Base-by-base conservation (phyloP, 2,888 invertebrate species). In the Drosophila pegasa region DNA sequence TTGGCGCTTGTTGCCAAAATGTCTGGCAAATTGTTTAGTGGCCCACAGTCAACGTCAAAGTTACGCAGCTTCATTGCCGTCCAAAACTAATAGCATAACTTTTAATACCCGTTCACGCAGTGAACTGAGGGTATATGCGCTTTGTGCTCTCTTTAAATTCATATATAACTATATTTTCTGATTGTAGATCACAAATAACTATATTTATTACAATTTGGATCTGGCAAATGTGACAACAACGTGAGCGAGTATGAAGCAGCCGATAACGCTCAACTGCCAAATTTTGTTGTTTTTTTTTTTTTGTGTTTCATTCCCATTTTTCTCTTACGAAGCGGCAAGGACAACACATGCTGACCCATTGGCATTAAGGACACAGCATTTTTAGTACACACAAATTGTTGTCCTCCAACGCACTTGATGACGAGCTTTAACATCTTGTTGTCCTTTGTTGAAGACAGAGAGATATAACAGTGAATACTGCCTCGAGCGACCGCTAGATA, bases 21-120 rank as follows among this genome's bases (percentile, higher is more conserved):
- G 89, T 87, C 89, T 89, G 71, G 66, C 31, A 58, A 70, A 71
- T 75, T 71, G 79, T 69, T 81, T 80, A 73, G 67, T 68, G 79
- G 76, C 63, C 41, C 66, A 16, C 45, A 65, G 75, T 61, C 81
- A 65, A 52, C 69, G 71, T 51, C 78, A 58, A 63, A 70, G 70
- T 70, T 75, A 75, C 70, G 73, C 74, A 84, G 75, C 27, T 65
- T 73, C 78, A 69, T 65, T 65, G 78, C 68, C 50, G 58, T 75
- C 71, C 79, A 85, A 79, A 88, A 77, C 76, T 72, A 79, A 85
- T 74, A 87, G 86, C 76, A 69, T 60, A 76, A 74, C 71, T 74
- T 85, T 85, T 41, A 50, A 31, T 31, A 20, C 20, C 4, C 20
- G 18, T 14, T 33, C 8, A 14, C 4, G 20, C 25, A 10, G 45